Conservation (phyloP, 2,888 invertebrate genomes). For the Eupithecia subfuscata region DNA sequence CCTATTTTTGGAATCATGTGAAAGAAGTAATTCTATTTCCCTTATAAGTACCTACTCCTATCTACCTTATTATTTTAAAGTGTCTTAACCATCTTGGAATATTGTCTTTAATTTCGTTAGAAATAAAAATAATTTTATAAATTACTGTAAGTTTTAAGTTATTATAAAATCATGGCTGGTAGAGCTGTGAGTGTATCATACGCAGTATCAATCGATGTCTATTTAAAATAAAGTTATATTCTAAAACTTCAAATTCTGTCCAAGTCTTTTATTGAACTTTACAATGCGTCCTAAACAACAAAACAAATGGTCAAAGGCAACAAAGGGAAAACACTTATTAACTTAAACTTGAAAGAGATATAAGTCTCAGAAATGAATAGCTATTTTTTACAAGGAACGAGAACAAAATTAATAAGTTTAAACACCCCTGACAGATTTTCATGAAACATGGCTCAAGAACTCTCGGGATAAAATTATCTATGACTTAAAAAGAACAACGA, state of each 20-base stretch:
- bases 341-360: not conserved
- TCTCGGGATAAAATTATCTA: too few species aligned
- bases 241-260: not conserved
- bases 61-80: too few species aligned
- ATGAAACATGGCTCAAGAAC: too few species aligned
- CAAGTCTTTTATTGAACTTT: not conserved
- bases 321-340: not conserved
- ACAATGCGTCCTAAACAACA: not conserved
- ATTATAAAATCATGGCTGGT: not conserved
- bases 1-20: not conserved
- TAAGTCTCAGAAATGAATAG: not conserved
- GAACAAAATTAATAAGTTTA: too few species aligned
- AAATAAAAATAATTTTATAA: not conserved
- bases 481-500: too few species aligned
- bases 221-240: constrained; percentile 2
- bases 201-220: not conserved
- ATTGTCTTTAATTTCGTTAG: not conserved
- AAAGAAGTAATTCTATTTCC: not conserved
- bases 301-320: not conserved
- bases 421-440: too few species aligned
- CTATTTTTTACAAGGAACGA: not conserved
- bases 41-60: not conserved
- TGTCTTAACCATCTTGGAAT: not conserved
- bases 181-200: not conserved
- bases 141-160: not conserved